A percentile compares a stretch with the other conserved stretches of the same genome.
These are phyloP conservation scores for Chaetops frenatus DNA, from an alignment of 2,113 vertebrate species.

Conservation along the genomic window DNA sequence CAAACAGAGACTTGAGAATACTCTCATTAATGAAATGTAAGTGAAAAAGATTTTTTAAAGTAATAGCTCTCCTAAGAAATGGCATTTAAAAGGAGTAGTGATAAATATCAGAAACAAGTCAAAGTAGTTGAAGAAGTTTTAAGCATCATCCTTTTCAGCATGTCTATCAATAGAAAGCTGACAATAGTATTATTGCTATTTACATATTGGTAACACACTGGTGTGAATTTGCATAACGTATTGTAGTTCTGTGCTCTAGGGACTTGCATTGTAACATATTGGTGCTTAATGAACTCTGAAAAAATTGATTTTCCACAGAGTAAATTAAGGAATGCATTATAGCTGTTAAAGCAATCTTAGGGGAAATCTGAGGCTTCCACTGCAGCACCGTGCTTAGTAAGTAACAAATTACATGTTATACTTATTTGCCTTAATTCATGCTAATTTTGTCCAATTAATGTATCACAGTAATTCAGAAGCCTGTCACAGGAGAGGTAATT, in stretches of 20 bases:
- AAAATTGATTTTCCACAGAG: conserved; percentile 99
- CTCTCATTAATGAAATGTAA: background rate
- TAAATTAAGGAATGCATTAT: conserved; percentile 99
- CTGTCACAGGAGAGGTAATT: conserved; percentile 99
- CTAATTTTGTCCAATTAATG: conserved; percentile 99
- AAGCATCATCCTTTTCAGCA: conserved; percentile 67
- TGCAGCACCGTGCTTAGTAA: conserved; percentile 97
- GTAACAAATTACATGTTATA: conserved; percentile 99
- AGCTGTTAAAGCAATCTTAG: conserved; percentile 99
- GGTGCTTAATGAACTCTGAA: conserved; percentile 99
- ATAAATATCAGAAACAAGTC: conserved; percentile 8
- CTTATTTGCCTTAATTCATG: conserved; percentile 99
- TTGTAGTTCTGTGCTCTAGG: conserved; percentile 90
- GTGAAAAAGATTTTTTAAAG: conserved; percentile 1
- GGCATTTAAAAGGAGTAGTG: background rate
- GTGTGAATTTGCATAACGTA: conserved; percentile 97
- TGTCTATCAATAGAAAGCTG: conserved; percentile 83
- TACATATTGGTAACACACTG: conserved; percentile 91
- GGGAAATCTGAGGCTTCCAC: conserved; percentile 98
- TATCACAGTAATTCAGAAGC: conserved; percentile 96
- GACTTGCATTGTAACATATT: conserved; percentile 99
- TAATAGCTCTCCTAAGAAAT: background rate
- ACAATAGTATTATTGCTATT: conserved; percentile 91
- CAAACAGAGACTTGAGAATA: conserved; percentile 7
- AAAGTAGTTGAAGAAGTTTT: conserved; percentile 55